Evolutionary conservation across 2,888 invertebrate species (phyloP).

Genomic region (Sisyra terminalis): DNA sequence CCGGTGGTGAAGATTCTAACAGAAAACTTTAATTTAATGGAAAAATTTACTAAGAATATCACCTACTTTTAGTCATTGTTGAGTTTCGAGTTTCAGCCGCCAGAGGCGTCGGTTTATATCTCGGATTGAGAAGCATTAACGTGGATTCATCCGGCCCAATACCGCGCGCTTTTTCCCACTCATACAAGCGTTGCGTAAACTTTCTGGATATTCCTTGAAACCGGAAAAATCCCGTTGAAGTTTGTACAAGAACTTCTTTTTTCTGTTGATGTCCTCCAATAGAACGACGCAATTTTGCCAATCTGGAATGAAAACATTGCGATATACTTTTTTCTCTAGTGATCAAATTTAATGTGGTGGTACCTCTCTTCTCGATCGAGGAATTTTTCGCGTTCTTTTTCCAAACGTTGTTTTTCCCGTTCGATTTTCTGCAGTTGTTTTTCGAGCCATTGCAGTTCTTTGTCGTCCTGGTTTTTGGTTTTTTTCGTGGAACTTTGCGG

Average conservation of each 20-base stretch:
- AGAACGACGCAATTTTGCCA: conserved; percentile 39
- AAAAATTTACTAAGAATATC: background rate
- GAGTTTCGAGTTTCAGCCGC: background rate
- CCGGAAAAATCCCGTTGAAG: conserved; percentile 66
- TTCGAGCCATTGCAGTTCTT: conserved; percentile 38
- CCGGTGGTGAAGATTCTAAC: background rate
- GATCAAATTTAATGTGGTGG: no score
- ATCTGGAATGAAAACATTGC: conserved; percentile 20
- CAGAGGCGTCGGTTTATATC: conserved; percentile 23
- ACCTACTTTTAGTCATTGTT: conserved; percentile 1
- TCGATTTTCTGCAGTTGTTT: conserved; percentile 40
- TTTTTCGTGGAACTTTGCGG: conserved; percentile 19
- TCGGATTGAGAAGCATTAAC: conserved; percentile 55
- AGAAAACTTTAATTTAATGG: background rate
- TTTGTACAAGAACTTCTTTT: conserved; percentile 65
- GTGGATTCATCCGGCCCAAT: conserved; percentile 76
- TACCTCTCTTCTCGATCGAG: conserved; percentile 41
- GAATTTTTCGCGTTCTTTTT: conserved; percentile 42
- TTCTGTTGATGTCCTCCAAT: conserved; percentile 33
- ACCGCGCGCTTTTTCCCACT: conserved; percentile 81
- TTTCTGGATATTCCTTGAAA: conserved; percentile 78
- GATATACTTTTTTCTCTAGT: background rate
- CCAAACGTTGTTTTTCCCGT: conserved; percentile 40
- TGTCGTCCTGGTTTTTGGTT: conserved; percentile 26
- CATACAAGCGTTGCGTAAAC: conserved; percentile 77